Evolutionary conservation across 2,113 vertebrate species (phyloP), one percentile per base, ranked within the genome.

Genomic region (Zosterops lateralis): DNA sequence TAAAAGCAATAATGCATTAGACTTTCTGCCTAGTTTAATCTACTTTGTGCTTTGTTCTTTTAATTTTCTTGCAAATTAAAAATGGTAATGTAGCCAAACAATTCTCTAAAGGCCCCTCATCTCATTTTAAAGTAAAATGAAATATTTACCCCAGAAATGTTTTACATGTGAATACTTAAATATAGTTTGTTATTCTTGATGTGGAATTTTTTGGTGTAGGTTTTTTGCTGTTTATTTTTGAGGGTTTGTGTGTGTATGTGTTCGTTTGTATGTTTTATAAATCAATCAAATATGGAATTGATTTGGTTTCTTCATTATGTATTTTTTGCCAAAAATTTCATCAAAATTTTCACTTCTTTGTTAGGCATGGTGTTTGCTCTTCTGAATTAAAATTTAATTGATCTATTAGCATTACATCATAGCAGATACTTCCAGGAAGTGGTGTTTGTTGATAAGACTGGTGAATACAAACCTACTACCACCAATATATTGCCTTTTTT

Each of bases 191-290:
- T 79, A 31, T 40, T 64, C 24, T 20, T 42, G 21, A 51, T 67
- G 31, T 31, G 21, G 26, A 31, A 2, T 1, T 11, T 31, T 66
- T 44, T n/a, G 2, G 4, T 57, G n/a, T 34, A 18, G 12, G 2
- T 10, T 9, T 48, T 40, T 60, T 56, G 4, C 8, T 44, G 20
- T 44, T 34, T 38, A 21, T 53, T 72, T 82, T 56, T 9, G 11
- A 9, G 12, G 14, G 0, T 28, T 18, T 3, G 2, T 32, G 2
- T 19, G 4, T 21, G 4, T 21, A 4, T 58, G 6, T 44, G 13
- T 62, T 5, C 45, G 19, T 25, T 34, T 48, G 24, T 26, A 34
- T 56, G 15, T 51, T 50, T 53, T 77, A 2, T 51, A 22, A 34
- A 20, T 2, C 17, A n/a, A 5, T 72, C 31, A 42, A 24, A n/a